These are phyloP conservation scores for Delphinapterus leucas DNA, from an alignment of 2,113 vertebrate species.

Conservation along the genomic window DNA sequence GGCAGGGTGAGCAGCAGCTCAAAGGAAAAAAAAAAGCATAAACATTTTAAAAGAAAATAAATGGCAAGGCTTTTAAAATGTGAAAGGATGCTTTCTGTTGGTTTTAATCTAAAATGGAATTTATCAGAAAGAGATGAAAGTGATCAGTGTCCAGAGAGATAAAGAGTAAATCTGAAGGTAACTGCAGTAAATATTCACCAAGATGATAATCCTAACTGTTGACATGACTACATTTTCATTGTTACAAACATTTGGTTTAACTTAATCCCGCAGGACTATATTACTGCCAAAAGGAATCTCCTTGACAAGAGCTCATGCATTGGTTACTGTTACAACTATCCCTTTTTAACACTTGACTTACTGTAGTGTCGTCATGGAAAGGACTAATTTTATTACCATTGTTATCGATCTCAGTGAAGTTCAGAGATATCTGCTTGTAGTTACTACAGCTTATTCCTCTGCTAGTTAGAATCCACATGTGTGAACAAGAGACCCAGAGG, in stretches of 20 bases:
- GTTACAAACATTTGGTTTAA: conserved; percentile 83
- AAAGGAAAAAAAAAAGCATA: background rate
- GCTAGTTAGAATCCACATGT: conserved; percentile 60
- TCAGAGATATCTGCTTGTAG: conserved; percentile 36
- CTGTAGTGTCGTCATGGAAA: conserved; percentile 68
- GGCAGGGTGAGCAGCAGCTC: background rate
- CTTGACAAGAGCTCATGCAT: conserved; percentile 75
- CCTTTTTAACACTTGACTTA: conserved; percentile 71
- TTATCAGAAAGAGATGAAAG: conserved; percentile 74
- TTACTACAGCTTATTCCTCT: conserved; percentile 63
- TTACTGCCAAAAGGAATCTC: conserved; percentile 82
- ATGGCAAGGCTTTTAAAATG: conserved; percentile 61
- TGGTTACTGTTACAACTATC: conserved; percentile 76
- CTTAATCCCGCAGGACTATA: conserved; percentile 79
- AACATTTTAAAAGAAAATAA: conserved; percentile 70
- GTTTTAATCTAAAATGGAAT: conserved; percentile 71
- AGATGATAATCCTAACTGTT: conserved; percentile 76
- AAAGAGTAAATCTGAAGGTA: conserved; percentile 74
- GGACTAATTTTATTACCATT: conserved; percentile 75
- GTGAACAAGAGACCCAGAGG: conserved; percentile 39
- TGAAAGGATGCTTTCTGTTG: conserved; percentile 50
- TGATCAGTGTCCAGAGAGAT: conserved; percentile 67
- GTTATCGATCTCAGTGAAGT: conserved; percentile 73
- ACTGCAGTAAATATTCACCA: conserved; percentile 75
- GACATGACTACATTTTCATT: conserved; percentile 76